phyloP scores from a whole-genome alignment of 2,113 vertebrate species.

The Gobius niger region DNA sequence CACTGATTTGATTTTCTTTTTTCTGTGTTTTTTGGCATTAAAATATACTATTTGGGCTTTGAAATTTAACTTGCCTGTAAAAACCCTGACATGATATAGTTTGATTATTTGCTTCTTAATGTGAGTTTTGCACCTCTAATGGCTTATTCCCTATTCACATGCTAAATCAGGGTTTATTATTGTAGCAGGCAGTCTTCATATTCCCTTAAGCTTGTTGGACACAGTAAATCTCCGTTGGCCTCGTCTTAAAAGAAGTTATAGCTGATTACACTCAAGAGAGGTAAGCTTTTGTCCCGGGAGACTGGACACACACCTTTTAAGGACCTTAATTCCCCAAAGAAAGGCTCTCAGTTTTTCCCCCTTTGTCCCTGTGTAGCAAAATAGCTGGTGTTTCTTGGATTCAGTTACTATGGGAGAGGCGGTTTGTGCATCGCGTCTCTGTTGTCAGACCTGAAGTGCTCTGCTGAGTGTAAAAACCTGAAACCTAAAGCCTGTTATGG shows the following conservation, averaged over 20 bases:
- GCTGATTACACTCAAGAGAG: slow-evolving; percentile 63
- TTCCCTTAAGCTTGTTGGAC: slow-evolving; percentile 30
- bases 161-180: slow-evolving; percentile 23
- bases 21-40: too few relatives aligned
- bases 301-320: slow-evolving; percentile 59
- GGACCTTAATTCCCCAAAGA: slow-evolving; percentile 27
- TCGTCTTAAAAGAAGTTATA: slow-evolving; percentile 16
- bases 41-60: too few relatives aligned
- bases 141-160: not conserved
- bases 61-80: too few relatives aligned
- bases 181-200: slow-evolving; percentile 16
- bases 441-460: not conserved
- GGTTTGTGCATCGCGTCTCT: not conserved
- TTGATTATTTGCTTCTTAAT: too few relatives aligned
- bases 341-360: slow-evolving; percentile 38
- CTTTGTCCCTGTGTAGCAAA: not conserved
- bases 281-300: slow-evolving; percentile 36
- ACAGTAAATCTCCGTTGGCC: slow-evolving; percentile 27
- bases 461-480: not conserved
- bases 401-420: slow-evolving; percentile 2
- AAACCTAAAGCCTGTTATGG: not conserved
- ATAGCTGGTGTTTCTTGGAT: slow-evolving; percentile 6
- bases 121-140: not conserved
- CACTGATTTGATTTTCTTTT: too few relatives aligned
- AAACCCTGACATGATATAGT: too few relatives aligned